Evolutionary conservation across 2,113 vertebrate species (phyloP), one percentile per base, ranked within the genome.

Genomic region (Ancistrus triradiatus): DNA sequence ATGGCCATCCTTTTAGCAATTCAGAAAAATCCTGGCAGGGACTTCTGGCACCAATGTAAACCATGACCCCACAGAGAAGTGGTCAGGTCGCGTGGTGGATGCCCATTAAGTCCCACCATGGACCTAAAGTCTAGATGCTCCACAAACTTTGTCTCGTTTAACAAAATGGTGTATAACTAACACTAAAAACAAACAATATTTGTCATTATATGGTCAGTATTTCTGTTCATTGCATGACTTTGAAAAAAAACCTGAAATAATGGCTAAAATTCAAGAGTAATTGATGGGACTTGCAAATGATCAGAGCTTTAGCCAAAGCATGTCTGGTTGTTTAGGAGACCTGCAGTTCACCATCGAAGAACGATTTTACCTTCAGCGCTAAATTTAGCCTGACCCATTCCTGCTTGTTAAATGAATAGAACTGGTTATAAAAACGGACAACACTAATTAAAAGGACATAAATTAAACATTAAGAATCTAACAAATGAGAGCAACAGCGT

Each of bases 391-490:
- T 73, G 59, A 4, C 35, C 11, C 38, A 1, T 42, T 55, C 74
- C 44, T 18, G 55, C 52, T 68, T 65, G 72, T 75, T 77, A 72
- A 78, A 77, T 60, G 61, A 78, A 75, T 75, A 59, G 74, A 69
- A 68, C 61, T 50, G 56, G 65, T 77, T 77, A 80, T 78, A 77
- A 80, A 78, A 75, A 72, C 62, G 74, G 76, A 75, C 78, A 80
- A 77, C 74, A 81, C 74, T 78, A 81, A 77, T 77, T 79, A 81
- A 77, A 70, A 58, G 77, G 69, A 71, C 73, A 72, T 76, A 75
- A 79, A 77, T 81, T 76, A 74, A 79, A 78, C 70, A 79, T 77
- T 81, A 77, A 38, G 61, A 77, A 81, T 74, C 73, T 72, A 79
- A 79, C 73, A 77, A 72, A 75, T 65, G 65, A 63, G 75, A 74